A percentile compares a stretch with the other conserved stretches of the same genome.
Conservation (phyloP, 2,113 vertebrate species). For the Saccopteryx bilineata region DNA sequence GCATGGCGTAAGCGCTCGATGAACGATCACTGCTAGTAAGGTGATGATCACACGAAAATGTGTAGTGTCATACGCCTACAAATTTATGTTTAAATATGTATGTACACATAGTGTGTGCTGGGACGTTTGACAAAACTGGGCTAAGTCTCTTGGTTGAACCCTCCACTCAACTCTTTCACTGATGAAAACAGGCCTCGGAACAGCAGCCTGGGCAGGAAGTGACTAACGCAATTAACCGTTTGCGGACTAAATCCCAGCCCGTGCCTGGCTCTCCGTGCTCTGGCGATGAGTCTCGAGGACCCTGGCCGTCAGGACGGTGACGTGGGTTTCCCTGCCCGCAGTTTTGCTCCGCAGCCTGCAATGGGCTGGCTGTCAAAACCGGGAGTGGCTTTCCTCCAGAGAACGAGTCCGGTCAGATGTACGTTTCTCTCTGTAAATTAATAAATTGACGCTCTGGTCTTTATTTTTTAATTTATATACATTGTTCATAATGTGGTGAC, state of each 20-base stretch:
- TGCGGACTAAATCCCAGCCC: not conserved
- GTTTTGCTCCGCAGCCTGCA: not conserved
- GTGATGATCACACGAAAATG: not conserved
- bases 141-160: not conserved
- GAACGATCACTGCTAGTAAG: not conserved
- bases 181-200: conserved; percentile 51
- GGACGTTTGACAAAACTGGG: not conserved
- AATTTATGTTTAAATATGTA: not conserved
- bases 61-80: not conserved
- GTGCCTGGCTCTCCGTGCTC: not conserved
- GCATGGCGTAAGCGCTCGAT: not conserved
- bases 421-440: not conserved
- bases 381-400: not conserved
- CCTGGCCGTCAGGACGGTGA: not conserved
- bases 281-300: not conserved
- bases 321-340: not conserved
- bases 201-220: not conserved
- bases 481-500: not conserved
- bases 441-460: not conserved
- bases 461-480: not conserved
- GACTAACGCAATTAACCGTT: not conserved
- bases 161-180: conserved; percentile 39
- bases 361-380: not conserved
- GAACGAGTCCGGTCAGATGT: not conserved
- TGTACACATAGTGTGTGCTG: not conserved